Evolutionary conservation across 1,140 invertebrate species (phyloP), one percentile per base, ranked within the genome.

Genomic region (Phthorimaea operculella): DNA sequence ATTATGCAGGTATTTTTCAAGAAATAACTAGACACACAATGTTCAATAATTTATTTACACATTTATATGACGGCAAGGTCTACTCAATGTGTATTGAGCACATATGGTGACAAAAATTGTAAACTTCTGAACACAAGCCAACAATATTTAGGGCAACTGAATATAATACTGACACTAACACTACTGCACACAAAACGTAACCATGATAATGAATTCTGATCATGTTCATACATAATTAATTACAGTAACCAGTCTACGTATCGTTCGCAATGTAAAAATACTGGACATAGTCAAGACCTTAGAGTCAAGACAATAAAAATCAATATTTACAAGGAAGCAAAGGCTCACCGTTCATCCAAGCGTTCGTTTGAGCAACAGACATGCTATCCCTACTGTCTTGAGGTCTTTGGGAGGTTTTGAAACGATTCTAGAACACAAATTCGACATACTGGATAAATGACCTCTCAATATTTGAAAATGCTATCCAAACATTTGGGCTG

Each of bases 321-420:
- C 79, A 79, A 84, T 81, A 84, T 74, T 79, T 74, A 70, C 65
- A 64, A 72, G 66, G 59, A 57, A 65, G 39, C 68, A 60, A 12
- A 54, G 56, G 79, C 91, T 92, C 87, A 94, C 92, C 92, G 79
- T 94, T 94, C 83, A 93, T 91, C 92, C 92, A 94, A 64, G 92
- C 87, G 77, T 92, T 93, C 9, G 92, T 91, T 86, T 94, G 92
- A 54, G 91, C 90, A 55, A 93, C 90, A n/a, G 90, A 87, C 84
- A 93, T 90, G 73, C 88, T 90, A 62, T 91, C 90, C 67, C 92
- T 89, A 78, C 88, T 89, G 55, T 91, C 90, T 63, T 89, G 89
- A 72, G 89, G 87, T 59, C 90, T 87, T 91, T 92, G 51, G 88
- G 76, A 57, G 90, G 90, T 81, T 92, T 92, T 58, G 88, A 87